Evolutionary conservation across 2,888 invertebrate species (phyloP), one percentile per base, ranked within the genome.

Genomic region (Calameuta filiformis): DNA sequence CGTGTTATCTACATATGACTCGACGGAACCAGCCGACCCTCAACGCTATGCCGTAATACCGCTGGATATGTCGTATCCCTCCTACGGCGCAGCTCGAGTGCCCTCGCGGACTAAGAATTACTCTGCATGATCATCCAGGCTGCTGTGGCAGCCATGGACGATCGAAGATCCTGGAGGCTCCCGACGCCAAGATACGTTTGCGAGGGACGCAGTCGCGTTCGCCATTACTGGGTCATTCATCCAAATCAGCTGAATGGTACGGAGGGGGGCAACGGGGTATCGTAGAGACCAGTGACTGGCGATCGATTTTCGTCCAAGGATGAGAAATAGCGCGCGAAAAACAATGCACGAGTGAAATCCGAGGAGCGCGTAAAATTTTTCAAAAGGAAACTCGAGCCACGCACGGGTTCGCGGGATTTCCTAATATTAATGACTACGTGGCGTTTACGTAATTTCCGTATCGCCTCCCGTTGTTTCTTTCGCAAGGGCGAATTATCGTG

Each of bases 1-100:
- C 15, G 68, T 34, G 73, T 77, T 77, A 77, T 77, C 77, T 68
- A 68, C n/a, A 68, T 74, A 73, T 77, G 68, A 23, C 73, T 31
- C 74, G 68, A 56, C 74, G 73, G 69, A 35, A 33, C 71, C 77
- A 73, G 68, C 56, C 74, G 69, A 69, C 69, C 74, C 56, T 15
- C 40, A 23, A 40, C 40, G 40, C 15, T 15, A 4, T 23, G 23
- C 56, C 1, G 9, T 56, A 56, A 9, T 15, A 56, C 35, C 12
- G 12, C 23, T 56, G 9, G 23, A 56, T 23, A 23, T 9, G 56
- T 23, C 6, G 40, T 9, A 9, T 15, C 23, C 23, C 23, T 9
- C 23, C 56, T 23, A 56, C 9, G 23, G 9, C 56, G 56, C 23
- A 9, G 2, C 56, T 23, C 2, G 23, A 23, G 56, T 2, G 9